Conservation (phyloP, 2,113 vertebrate genomes). For the Dendropsophus ebraccatus region DNA sequence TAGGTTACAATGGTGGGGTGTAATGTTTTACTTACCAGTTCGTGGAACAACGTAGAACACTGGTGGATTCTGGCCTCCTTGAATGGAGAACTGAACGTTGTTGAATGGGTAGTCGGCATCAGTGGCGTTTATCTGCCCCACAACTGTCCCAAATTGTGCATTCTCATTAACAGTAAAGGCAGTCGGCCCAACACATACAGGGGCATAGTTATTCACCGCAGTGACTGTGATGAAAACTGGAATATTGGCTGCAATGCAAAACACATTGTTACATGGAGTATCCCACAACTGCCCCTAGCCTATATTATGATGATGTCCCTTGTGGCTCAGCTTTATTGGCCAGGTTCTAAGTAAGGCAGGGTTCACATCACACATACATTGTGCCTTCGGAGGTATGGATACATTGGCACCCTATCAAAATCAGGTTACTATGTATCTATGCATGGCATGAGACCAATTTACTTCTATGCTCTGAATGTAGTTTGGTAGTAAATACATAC, state of each 20-base stretch:
- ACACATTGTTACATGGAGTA: not conserved
- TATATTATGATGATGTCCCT: not conserved
- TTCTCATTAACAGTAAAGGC: conserved; percentile 70
- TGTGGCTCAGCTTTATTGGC: too few relatives aligned
- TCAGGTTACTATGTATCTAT: too few relatives aligned
- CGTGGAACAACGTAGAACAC: conserved; percentile 67
- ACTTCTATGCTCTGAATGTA: too few relatives aligned
- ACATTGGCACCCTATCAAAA: too few relatives aligned
- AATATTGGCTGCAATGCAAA: conserved; percentile 68
- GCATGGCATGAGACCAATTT: too few relatives aligned
- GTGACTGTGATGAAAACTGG: conserved; percentile 74
- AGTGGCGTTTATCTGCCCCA: conserved; percentile 69
- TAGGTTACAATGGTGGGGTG: not conserved
- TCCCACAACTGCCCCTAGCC: not conserved
- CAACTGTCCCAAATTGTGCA: conserved; percentile 4
- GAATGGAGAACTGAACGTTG: conserved; percentile 67
- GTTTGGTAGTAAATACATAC: too few relatives aligned
- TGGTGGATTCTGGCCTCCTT: conserved; percentile 37
- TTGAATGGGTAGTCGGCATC: conserved; percentile 70
- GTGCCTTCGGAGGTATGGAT: too few relatives aligned
- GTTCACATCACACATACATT: too few relatives aligned
- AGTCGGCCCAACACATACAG: conserved; percentile 57
- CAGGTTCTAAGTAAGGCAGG: too few relatives aligned
- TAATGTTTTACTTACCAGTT: conserved; percentile 63
- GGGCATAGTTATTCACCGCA: conserved; percentile 71